These are phyloP conservation scores for Cabera pusaria DNA, from an alignment of 2,888 invertebrate genomes.

Conservation along the genomic window DNA sequence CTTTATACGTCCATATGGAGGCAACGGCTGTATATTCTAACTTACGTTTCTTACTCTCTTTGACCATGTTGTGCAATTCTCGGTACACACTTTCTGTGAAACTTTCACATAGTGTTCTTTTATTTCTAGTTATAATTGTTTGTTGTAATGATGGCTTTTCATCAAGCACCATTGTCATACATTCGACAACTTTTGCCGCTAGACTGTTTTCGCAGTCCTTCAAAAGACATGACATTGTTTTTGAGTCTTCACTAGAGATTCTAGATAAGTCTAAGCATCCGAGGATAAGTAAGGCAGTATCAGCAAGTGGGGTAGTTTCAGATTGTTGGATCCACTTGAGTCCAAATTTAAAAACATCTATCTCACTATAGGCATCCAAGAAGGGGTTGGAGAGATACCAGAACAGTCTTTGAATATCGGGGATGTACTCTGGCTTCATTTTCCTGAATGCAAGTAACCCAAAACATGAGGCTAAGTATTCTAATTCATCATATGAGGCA, in stretches of 20 bases:
- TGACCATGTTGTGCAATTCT: constrained; percentile 18
- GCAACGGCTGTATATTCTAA: too few species aligned
- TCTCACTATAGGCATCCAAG: constrained; percentile 53
- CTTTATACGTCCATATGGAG: constrained; percentile 51
- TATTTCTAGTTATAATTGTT: too few species aligned
- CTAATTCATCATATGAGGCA: constrained; percentile 49
- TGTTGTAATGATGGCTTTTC: too few species aligned
- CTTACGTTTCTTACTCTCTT: too few species aligned
- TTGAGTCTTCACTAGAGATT: constrained; percentile 45
- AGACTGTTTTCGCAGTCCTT: constrained; percentile 49
- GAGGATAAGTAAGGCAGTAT: constrained; percentile 51
- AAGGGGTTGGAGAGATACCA: constrained; percentile 74
- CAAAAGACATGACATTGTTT: constrained; percentile 46
- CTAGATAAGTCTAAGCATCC: constrained; percentile 60
- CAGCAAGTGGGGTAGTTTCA: constrained; percentile 53
- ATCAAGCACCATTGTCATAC: constrained; percentile 31
- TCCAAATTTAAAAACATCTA: constrained; percentile 67
- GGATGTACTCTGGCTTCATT: constrained; percentile 57
- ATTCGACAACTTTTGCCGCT: constrained; percentile 54
- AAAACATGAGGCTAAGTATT: constrained; percentile 49
- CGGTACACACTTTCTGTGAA: constrained; percentile 56
- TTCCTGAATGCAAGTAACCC: constrained; percentile 59
- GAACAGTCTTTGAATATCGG: constrained; percentile 52
- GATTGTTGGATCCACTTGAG: constrained; percentile 54
- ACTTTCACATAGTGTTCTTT: constrained; percentile 30